Evolutionary conservation across 2,113 vertebrate species (phyloP).

Genomic region (Poecile atricapillus): DNA sequence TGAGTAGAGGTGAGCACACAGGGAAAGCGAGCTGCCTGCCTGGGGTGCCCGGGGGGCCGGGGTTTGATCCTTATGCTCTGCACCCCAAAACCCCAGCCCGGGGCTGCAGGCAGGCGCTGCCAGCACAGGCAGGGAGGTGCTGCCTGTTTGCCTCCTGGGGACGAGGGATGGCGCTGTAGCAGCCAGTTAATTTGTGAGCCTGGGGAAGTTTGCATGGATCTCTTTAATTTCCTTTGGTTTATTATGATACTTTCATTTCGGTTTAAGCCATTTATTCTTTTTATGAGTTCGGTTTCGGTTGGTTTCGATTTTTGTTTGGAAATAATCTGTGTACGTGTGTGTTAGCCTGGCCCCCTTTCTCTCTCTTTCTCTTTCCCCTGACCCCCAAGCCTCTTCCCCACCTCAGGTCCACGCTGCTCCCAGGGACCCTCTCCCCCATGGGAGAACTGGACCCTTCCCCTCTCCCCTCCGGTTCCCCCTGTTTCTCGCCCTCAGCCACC

Average conservation of each 20-base stretch:
- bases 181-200: constrained; percentile 66
- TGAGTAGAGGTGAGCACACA: neutral
- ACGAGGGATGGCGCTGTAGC: constrained; percentile 81
- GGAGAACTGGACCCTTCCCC: constrained; percentile 1
- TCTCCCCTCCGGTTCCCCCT: neutral
- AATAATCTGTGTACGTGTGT: constrained; percentile 70
- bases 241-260: constrained; percentile 71
- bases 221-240: constrained; percentile 71
- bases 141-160: constrained; percentile 64
- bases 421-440: neutral
- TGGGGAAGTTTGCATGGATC: constrained; percentile 90
- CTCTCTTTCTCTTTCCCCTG: neutral
- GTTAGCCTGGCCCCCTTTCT: constrained; percentile 63
- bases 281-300: constrained; percentile 72
- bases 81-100: neutral
- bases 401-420: constrained; percentile 19
- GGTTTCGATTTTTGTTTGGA: constrained; percentile 67
- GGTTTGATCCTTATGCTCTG: neutral
- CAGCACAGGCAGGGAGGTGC: neutral
- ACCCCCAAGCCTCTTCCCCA: constrained; percentile 19
- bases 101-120: neutral
- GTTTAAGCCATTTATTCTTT: constrained; percentile 70
- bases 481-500: neutral
- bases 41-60: neutral
- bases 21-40: constrained; percentile 11